phyloP scores from a whole-genome alignment of 2,113 vertebrate species.

The Athene cunicularia region DNA sequence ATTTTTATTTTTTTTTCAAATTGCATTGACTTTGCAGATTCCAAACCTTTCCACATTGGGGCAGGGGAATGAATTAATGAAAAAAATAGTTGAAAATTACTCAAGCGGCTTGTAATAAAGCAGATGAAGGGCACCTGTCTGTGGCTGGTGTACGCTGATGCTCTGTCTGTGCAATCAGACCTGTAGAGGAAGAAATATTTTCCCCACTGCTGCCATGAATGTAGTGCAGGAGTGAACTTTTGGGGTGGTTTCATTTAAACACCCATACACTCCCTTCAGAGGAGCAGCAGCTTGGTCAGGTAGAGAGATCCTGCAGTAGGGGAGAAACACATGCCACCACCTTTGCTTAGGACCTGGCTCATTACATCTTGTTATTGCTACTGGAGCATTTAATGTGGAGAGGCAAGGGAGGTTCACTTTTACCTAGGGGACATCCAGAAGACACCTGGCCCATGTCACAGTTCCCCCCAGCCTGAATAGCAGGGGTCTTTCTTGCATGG shows the following conservation, averaged over 20 bases:
- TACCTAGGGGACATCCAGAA: background rate
- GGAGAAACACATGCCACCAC: background rate
- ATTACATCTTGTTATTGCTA: background rate
- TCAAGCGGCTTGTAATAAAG: background rate
- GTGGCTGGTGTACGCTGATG: too few species aligned
- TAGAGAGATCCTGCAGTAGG: background rate
- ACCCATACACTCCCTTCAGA: background rate
- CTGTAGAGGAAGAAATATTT: background rate
- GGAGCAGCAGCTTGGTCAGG: background rate
- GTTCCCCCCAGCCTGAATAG: background rate
- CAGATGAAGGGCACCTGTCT: background rate
- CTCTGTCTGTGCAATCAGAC: background rate
- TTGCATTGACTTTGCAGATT: background rate
- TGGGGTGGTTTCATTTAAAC: background rate
- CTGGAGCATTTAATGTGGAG: background rate
- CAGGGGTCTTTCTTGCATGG: background rate
- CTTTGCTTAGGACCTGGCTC: background rate
- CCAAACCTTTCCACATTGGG: background rate
- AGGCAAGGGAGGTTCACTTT: background rate
- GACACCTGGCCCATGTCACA: too few species aligned
- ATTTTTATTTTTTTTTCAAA: background rate
- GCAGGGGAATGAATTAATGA: background rate
- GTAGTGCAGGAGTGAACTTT: background rate
- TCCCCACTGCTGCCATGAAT: too few species aligned
- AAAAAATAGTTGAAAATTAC: background rate